Conservation (phyloP, 2,888 invertebrate species). For the Sthenelais limicola region DNA sequence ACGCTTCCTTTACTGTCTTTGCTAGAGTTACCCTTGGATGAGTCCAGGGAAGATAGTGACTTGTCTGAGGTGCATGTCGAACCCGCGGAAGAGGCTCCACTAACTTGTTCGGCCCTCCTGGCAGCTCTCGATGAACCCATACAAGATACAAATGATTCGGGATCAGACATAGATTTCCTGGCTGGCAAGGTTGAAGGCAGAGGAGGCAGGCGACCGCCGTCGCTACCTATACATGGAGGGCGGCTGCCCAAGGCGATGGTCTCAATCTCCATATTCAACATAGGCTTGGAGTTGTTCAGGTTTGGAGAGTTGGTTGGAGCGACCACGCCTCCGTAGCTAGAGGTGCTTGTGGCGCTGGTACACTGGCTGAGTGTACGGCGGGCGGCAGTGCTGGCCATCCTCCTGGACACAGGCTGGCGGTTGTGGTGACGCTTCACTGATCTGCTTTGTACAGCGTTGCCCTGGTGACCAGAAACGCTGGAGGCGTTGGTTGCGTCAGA, state of each 20-base stretch:
- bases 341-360: slow-evolving; percentile 42
- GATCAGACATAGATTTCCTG: background rate
- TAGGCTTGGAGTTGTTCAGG: slow-evolving; percentile 15
- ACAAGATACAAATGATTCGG: background rate
- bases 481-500: slow-evolving; percentile 18
- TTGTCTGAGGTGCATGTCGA: slow-evolving; percentile 13
- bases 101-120: background rate
- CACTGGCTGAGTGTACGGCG: slow-evolving; percentile 2
- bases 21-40: too few species aligned
- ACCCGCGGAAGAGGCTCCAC: background rate
- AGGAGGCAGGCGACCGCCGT: background rate
- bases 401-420: background rate
- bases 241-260: background rate
- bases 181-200: background rate
- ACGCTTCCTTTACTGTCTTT: background rate
- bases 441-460: background rate
- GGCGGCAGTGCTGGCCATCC: background rate
- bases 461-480: too few species aligned
- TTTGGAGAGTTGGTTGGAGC: slow-evolving; percentile 51
- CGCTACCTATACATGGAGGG: slow-evolving; percentile 27
- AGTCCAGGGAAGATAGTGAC: background rate
- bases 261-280: too few species aligned
- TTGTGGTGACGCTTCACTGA: background rate
- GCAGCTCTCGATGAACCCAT: background rate
- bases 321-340: slow-evolving; percentile 21